Evolutionary conservation across 1,140 invertebrate genomes (phyloP).

Genomic region (Formica selysi): DNA sequence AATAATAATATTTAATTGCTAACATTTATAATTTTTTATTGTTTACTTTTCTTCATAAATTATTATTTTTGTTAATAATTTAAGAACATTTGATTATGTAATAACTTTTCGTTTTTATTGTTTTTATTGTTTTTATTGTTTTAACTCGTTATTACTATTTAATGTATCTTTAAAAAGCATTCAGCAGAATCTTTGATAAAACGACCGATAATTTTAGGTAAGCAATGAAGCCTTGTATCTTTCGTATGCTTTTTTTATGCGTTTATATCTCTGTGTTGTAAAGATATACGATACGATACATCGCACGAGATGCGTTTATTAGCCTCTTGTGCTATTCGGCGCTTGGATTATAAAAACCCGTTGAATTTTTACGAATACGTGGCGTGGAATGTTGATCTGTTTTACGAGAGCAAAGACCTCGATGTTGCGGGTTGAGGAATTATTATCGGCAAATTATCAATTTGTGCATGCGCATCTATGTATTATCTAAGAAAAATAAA

Average conservation of each 20-base stretch:
- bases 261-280: constrained; percentile 68
- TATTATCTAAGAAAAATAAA: not conserved
- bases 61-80: too few species aligned
- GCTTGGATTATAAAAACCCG: constrained; percentile 65
- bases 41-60: too few species aligned
- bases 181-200: constrained; percentile 62
- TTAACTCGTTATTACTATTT: not conserved
- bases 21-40: too few species aligned
- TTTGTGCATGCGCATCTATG: not conserved
- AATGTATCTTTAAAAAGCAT: not conserved
- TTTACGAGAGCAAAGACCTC: constrained; percentile 73
- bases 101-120: too few species aligned
- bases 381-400: constrained; percentile 43
- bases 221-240: constrained; percentile 45
- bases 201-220: constrained; percentile 43
- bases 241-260: constrained; percentile 63
- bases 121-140: not conserved
- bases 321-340: constrained; percentile 64
- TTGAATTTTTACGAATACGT: constrained; percentile 68
- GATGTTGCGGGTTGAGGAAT: constrained; percentile 9
- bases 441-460: constrained; percentile 22
- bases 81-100: too few species aligned
- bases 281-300: constrained; percentile 50
- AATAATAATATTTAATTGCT: too few species aligned
- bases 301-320: constrained; percentile 68